These are phyloP conservation scores for Priocnemis perturbator DNA, from an alignment of 2,888 invertebrate genomes.

Conservation along the genomic window DNA sequence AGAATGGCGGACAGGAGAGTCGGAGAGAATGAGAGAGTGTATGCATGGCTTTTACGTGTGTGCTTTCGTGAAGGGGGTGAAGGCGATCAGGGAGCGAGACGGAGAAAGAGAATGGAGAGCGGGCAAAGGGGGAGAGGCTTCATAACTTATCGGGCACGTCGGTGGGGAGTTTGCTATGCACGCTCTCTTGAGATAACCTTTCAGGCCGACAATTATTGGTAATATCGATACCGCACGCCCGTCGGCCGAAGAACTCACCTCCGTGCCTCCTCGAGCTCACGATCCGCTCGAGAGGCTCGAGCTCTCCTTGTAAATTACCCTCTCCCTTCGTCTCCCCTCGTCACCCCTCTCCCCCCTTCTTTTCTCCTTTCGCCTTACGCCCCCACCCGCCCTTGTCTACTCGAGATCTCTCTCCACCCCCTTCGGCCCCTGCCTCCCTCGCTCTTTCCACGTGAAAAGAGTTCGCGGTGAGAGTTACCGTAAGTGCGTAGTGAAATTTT, in stretches of 20 bases:
- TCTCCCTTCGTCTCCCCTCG: slow-evolving; percentile 18
- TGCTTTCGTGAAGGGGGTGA: neutral
- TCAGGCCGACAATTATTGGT: slow-evolving; percentile 73
- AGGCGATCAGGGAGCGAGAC: neutral
- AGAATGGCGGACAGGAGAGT: neutral
- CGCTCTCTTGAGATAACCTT: slow-evolving; percentile 70
- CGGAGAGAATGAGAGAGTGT: neutral
- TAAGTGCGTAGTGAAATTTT: no score
- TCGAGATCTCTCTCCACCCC: neutral
- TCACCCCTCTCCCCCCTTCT: neutral
- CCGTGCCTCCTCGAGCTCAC: slow-evolving; percentile 59
- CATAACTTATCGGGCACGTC: slow-evolving; percentile 63
- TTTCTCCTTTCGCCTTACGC: neutral
- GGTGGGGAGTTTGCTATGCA: slow-evolving; percentile 63
- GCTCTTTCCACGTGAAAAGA: slow-evolving; percentile 2
- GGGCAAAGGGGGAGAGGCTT: slow-evolving; percentile 46
- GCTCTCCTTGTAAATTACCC: slow-evolving; percentile 65
- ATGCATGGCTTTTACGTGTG: neutral
- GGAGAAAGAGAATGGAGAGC: slow-evolving; percentile 15
- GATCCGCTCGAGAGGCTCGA: slow-evolving; percentile 63
- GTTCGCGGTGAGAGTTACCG: no score
- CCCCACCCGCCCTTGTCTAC: neutral
- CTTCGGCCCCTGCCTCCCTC: slow-evolving; percentile 4
- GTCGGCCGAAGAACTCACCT: slow-evolving; percentile 56
- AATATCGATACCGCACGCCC: slow-evolving; percentile 70